Evolutionary conservation across 2,113 vertebrate species (phyloP).

Genomic region (Tyto alba): DNA sequence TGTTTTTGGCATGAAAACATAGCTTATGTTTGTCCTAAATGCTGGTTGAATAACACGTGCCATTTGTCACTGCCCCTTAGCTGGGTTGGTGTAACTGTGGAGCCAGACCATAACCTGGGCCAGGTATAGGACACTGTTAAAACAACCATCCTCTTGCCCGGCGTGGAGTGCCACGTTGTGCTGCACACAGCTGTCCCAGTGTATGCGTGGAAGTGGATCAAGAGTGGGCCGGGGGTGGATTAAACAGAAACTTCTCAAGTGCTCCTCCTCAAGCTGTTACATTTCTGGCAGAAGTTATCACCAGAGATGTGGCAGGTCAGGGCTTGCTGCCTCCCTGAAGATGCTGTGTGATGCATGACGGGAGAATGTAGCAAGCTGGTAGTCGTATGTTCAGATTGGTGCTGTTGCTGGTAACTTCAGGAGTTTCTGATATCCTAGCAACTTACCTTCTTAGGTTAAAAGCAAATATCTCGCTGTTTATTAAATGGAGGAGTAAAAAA

Average conservation of each 20-base stretch:
- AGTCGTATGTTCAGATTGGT: background rate
- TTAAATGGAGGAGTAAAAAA: background rate
- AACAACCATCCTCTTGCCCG: background rate
- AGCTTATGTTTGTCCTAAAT: background rate
- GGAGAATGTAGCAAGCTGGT: background rate
- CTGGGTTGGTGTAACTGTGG: background rate
- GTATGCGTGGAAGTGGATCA: rapidly evolving
- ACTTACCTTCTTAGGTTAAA: background rate
- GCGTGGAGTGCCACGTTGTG: background rate
- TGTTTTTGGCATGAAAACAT: background rate
- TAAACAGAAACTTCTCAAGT: background rate
- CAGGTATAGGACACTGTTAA: background rate
- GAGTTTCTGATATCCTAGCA: background rate
- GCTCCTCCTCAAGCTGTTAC: background rate
- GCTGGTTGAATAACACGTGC: background rate
- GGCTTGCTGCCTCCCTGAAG: background rate
- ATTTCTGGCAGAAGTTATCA: background rate
- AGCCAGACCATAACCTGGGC: background rate
- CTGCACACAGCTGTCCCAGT: background rate
- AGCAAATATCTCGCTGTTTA: background rate
- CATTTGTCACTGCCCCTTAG: background rate
- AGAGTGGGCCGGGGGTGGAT: background rate
- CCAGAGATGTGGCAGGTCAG: rapidly evolving
- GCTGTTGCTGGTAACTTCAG: background rate
- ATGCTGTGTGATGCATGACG: background rate